Evolutionary conservation across 2,797 vertebrate species (phyloP), one percentile per base, ranked within the genome.

Genomic region (Lates japonicus): DNA sequence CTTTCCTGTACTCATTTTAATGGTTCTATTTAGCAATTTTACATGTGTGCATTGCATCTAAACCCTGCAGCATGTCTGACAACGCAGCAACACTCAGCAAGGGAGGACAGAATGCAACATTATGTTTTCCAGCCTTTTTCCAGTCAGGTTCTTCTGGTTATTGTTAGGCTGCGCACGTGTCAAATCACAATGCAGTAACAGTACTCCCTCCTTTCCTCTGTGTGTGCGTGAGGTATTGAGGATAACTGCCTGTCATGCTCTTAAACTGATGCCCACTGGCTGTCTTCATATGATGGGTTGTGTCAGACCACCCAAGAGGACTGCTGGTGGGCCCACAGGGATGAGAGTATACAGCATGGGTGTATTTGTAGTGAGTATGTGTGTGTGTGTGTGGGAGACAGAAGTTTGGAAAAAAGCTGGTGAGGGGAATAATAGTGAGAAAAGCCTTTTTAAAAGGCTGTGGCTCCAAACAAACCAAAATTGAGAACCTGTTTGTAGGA

Each of bases 221-320:
- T 74, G 55, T 64, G 63, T 62, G 59, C 42, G 85, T 91, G 87
- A 90, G 88, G 84, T 88, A 87, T 82, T 73, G 88, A 85, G 87
- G 78, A 91, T 90, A 89, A 89, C 84, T 89, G 86, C 85, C 90
- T 92, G 91, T 91, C 87, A 90, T 75, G 74, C 83, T 84, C 62
- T 83, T 89, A 90, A 90, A 90, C 88, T 80, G 86, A 93, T 93
- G 91, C 91, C 89, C 89, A 92, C 85, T 94, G 88, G 89, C 91
- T 92, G 93, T 91, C 90, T 90, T 71, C 73, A 71, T 90, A 83
- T 90, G 92, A 90, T 74, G 83, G 80, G 87, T 82, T 92, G 84
- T 81, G 83, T 93, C 78, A 88, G 93, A 95, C 94, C 95, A 95
- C 95, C 94, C 93, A 95, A 63, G 91, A 94, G 87, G 71, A 82